These are phyloP conservation scores for Aphidius ervi DNA, from an alignment of 1,140 invertebrate genomes.

Conservation along the genomic window DNA sequence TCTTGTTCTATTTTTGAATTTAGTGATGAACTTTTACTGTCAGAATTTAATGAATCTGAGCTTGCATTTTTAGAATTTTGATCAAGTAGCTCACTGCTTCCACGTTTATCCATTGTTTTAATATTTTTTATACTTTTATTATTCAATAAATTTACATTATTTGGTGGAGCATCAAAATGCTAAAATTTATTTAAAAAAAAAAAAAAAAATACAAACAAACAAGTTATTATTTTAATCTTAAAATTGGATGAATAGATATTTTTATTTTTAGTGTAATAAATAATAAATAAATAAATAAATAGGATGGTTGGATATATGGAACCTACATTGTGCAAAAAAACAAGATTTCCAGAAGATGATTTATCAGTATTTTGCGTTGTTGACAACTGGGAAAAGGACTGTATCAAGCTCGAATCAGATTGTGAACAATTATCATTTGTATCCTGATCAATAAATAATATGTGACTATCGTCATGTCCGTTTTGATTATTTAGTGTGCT, in stretches of 20 bases:
- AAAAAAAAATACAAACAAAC: too few relatives aligned
- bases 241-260: too few relatives aligned
- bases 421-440: not conserved
- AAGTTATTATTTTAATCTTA: too few relatives aligned
- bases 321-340: slow-evolving; percentile 14
- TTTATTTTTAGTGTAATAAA: not conserved
- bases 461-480: not conserved
- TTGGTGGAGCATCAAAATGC: slow-evolving; percentile 1
- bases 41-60: slow-evolving; percentile 73
- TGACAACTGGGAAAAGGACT: slow-evolving; percentile 2
- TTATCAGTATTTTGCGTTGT: not conserved
- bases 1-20: slow-evolving; percentile 77
- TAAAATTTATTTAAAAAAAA: not conserved
- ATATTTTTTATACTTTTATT: not conserved
- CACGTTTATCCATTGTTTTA: slow-evolving; percentile 50
- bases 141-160: slow-evolving; percentile 2
- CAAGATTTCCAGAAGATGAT: not conserved
- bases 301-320: not conserved
- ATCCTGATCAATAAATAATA: slow-evolving; percentile 11
- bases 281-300: too few relatives aligned
- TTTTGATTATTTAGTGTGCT: slow-evolving; percentile 1
- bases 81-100: slow-evolving; percentile 54
- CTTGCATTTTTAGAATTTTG: slow-evolving; percentile 64
- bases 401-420: too few relatives aligned
- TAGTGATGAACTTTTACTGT: slow-evolving; percentile 77